A percentile compares a stretch with the other conserved stretches of the same genome.
Conservation (phyloP, 2,113 vertebrate genomes). For the Ophiodon elongatus region DNA sequence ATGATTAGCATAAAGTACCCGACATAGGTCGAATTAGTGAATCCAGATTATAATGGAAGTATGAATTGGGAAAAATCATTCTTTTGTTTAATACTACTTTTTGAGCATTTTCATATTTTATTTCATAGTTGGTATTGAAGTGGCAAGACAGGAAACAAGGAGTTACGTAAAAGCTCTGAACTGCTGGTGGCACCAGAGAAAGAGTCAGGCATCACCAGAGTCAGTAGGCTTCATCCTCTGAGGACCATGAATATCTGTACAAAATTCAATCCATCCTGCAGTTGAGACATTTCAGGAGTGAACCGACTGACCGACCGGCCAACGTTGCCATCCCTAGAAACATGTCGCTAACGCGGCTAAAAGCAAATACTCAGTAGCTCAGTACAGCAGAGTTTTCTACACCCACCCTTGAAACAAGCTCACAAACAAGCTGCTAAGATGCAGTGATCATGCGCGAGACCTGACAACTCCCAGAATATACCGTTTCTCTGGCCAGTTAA, state of each 20-base stretch:
- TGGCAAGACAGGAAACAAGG: neutral
- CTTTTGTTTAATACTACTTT: neutral
- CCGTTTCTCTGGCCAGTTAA: conserved; percentile 10
- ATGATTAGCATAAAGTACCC: neutral
- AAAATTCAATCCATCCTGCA: neutral
- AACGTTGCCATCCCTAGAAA: neutral
- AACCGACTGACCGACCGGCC: neutral
- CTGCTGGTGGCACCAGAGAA: neutral
- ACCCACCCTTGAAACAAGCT: conserved; percentile 7
- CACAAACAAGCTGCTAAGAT: conserved; percentile 3
- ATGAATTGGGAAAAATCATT: neutral
- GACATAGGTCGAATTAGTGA: neutral
- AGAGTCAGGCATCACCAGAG: neutral
- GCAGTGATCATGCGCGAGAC: neutral
- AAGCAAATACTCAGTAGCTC: neutral
- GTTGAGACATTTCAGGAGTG: neutral
- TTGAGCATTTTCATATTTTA: neutral
- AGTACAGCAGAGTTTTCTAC: neutral
- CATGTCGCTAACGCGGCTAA: neutral
- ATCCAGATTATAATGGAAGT: neutral
- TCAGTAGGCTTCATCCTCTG: neutral
- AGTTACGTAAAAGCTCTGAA: neutral
- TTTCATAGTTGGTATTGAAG: neutral
- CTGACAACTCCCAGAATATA: conserved; percentile 39
- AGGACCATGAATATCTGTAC: neutral